Conservation (phyloP, 2,113 vertebrate genomes). For the Serinus canaria region DNA sequence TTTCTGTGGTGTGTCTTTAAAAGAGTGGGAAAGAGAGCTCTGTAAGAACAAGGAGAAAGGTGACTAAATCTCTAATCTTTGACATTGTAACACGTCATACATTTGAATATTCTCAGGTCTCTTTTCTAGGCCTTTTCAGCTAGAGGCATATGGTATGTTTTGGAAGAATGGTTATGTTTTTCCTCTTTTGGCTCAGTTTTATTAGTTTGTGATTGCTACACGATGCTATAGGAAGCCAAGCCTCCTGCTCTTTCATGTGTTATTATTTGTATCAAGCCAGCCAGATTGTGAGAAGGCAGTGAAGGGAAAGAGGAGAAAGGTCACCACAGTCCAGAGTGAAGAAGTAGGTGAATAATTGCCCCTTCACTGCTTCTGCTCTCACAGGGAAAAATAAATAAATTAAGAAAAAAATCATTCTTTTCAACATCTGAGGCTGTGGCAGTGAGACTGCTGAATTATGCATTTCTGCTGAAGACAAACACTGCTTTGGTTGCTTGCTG, state of each 20-base stretch:
- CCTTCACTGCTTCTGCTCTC: neutral
- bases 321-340: neutral
- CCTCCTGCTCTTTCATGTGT: constrained; percentile 31
- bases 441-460: constrained; percentile 51
- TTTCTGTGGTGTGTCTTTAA: neutral
- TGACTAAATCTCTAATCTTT: neutral
- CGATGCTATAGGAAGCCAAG: neutral
- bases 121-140: neutral
- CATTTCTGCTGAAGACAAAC: constrained; percentile 56
- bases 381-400: neutral
- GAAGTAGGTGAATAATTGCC: constrained; percentile 27
- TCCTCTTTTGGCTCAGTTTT: neutral
- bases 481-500: constrained; percentile 28
- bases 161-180: neutral
- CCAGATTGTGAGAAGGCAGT: neutral
- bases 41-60: neutral
- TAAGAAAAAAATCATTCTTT: neutral
- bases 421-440: constrained; percentile 37
- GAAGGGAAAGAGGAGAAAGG: constrained; percentile 40
- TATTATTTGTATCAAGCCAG: constrained; percentile 26
- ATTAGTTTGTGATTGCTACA: neutral
- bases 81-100: neutral
- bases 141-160: neutral
- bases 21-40: neutral
- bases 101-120: neutral